These are phyloP conservation scores for Fabriciana adippe DNA, from an alignment of 2,888 invertebrate genomes.

Conservation along the genomic window DNA sequence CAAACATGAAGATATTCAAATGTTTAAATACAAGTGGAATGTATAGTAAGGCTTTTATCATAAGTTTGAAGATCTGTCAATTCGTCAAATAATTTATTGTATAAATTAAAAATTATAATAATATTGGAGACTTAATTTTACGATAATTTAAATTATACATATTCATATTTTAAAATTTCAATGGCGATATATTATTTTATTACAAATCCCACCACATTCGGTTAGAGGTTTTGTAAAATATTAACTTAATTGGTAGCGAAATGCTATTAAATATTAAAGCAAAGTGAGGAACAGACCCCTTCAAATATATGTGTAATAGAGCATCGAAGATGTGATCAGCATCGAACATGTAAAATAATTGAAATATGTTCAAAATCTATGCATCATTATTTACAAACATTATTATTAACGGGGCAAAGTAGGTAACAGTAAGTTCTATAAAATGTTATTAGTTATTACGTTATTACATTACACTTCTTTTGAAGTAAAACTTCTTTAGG, in stretches of 20 bases:
- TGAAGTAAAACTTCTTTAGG: too few species aligned
- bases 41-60: constrained; percentile 78
- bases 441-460: neutral
- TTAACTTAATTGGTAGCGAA: too few species aligned
- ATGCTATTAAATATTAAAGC: neutral
- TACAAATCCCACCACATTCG: too few species aligned
- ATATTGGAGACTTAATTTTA: neutral
- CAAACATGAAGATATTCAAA: constrained; percentile 69
- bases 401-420: constrained; percentile 1
- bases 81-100: constrained; percentile 32
- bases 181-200: too few species aligned
- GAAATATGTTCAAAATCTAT: neutral
- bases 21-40: constrained; percentile 79
- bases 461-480: neutral
- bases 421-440: neutral
- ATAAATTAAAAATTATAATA: constrained; percentile 7
- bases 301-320: neutral
- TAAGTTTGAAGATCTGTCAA: constrained; percentile 63
- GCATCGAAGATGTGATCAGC: too few species aligned
- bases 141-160: neutral
- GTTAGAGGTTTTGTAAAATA: too few species aligned
- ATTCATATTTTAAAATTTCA: too few species aligned
- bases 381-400: neutral
- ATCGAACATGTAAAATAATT: constrained; percentile 5
- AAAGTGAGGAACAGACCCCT: neutral